These are phyloP conservation scores for Aquatica leii DNA, from an alignment of 2,888 invertebrate genomes.

Conservation along the genomic window DNA sequence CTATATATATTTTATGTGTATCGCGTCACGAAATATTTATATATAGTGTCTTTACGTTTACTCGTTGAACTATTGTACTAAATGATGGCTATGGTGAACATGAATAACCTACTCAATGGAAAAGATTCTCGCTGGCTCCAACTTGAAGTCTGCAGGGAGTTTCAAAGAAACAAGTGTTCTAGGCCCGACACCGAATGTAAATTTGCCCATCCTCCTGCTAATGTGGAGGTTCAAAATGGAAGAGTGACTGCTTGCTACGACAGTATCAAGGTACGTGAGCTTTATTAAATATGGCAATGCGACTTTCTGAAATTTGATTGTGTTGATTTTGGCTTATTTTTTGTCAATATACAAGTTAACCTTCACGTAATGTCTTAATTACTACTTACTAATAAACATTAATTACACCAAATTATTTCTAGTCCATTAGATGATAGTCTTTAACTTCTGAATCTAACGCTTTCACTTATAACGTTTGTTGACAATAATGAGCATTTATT, in stretches of 20 bases:
- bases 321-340: too few species aligned
- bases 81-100: slow-evolving; percentile 89
- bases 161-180: slow-evolving; percentile 99
- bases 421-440: too few species aligned
- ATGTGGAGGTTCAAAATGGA: slow-evolving; percentile 99
- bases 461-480: too few species aligned
- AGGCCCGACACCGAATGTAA: slow-evolving; percentile 99
- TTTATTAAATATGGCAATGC: slow-evolving; percentile 1
- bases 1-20: slow-evolving; percentile 26
- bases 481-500: too few species aligned
- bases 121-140: slow-evolving; percentile 99
- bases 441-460: too few species aligned
- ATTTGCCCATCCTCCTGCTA: slow-evolving; percentile 99
- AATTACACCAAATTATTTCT: too few species aligned
- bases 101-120: slow-evolving; percentile 96
- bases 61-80: slow-evolving; percentile 40
- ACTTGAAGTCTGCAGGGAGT: slow-evolving; percentile 99
- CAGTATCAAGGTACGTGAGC: slow-evolving; percentile 95
- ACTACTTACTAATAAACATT: too few species aligned
- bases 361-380: too few species aligned
- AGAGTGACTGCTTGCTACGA: slow-evolving; percentile 99
- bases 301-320: too few species aligned
- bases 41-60: slow-evolving; percentile 48
- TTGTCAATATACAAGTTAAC: too few species aligned
- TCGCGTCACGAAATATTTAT: slow-evolving; percentile 33